Evolutionary conservation across 2,113 vertebrate species (phyloP), one percentile per base, ranked within the genome.

Genomic region (Chaetura pelagica): DNA sequence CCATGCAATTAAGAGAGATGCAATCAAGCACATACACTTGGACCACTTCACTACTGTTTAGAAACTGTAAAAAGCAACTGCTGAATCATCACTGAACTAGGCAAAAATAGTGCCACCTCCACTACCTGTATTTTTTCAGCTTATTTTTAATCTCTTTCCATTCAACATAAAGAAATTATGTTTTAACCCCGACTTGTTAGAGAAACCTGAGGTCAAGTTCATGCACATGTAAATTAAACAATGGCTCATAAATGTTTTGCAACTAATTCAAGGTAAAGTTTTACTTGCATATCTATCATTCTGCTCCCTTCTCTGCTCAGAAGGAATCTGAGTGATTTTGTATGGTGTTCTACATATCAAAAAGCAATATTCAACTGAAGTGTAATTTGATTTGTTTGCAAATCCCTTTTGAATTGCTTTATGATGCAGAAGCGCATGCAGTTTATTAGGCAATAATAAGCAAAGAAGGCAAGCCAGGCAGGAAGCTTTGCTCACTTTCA

Each of bases 401-500:
- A 97, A 97, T 97, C 92, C 90, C 91, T 96, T 97, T 91, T 94
- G 68, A 83, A 97, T 84, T 91, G 87, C 86, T 96, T 93, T 92
- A 87, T 89, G 66, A 96, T 63, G 79, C 73, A 75, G 76, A 80
- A 77, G 89, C 85, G 7, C 93, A 97, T 97, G 87, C 90, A 94
- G 51, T 86, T 58, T 83, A 87, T 97, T 97, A 98, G 90, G 73
- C 93, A 95, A 92, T 89, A 95, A 94, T 84, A 79, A 86, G 93
- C 93, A 96, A 97, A 86, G 94, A 94, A 91, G 84, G 96, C 93
- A 97, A 96, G 97, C 97, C 97, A 98, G 97, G 97, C 96, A 98
- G 94, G 66, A 97, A 98, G 97, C 97, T 97, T 96, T 97, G 98
- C 98, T 98, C 98, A 99, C 98, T 99, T 99, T 98, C 99, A 99